Percentiles rank a stretch among this genome's conserved stretches.
Conservation (phyloP, 2,113 vertebrate species). For the Clarias batrachus region DNA sequence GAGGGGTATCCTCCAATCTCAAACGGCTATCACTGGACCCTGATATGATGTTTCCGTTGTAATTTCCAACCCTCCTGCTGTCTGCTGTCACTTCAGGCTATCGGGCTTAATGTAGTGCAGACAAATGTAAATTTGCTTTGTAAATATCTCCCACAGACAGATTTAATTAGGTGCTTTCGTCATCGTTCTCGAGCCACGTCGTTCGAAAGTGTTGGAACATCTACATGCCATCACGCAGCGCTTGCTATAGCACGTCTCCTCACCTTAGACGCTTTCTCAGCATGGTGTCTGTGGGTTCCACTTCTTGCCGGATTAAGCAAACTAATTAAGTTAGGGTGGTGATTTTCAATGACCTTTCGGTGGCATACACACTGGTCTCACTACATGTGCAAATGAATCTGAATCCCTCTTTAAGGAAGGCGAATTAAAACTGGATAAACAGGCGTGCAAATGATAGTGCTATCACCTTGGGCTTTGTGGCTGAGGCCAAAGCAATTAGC, state of each 20-base stretch:
- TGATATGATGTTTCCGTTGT: conserved; percentile 32
- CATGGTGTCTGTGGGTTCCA: not conserved
- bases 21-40: not conserved
- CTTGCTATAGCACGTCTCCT: not conserved
- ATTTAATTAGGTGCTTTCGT: conserved; percentile 26
- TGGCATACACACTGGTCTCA: conserved; percentile 58
- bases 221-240: not conserved
- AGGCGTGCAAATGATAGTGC: conserved; percentile 57
- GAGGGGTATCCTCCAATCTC: conserved; percentile 73
- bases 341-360: conserved; percentile 69
- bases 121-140: conserved; percentile 14
- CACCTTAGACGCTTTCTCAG: not conserved
- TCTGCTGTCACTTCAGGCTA: conserved; percentile 26
- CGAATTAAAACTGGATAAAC: conserved; percentile 59
- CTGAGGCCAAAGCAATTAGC: conserved; percentile 74
- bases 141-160: conserved; percentile 9
- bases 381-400: conserved; percentile 65
- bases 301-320: conserved; percentile 65
- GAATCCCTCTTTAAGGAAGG: conserved; percentile 39
- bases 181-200: not conserved
- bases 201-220: not conserved
- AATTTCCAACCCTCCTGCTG: conserved; percentile 45
- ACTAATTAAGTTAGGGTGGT: conserved; percentile 70
- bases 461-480: conserved; percentile 69
- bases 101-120: conserved; percentile 17